Evolutionary conservation across 2,797 vertebrate genomes (phyloP), one percentile per base, ranked within the genome.

Genomic region (Mormyrops boulengeri): DNA sequence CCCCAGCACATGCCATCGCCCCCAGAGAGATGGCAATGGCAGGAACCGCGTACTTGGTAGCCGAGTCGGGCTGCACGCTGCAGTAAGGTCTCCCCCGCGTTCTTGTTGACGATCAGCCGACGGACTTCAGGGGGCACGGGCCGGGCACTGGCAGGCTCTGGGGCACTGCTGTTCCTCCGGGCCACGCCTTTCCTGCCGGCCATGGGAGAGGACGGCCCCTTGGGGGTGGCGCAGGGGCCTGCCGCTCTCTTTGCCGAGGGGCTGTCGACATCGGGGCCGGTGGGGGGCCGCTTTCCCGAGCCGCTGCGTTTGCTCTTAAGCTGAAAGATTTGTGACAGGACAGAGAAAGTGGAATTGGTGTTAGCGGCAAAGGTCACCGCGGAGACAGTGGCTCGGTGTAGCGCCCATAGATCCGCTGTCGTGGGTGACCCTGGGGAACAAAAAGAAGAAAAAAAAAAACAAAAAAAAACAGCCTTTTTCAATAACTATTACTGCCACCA

Each of bases 101-200:
- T 99, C 93, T 99, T 99, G 95, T 99, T 99, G 88, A 99, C 99
- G 0, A 99, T 99, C 92, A 99, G 95, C 73, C 98, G 95, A 9
- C 99, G 97, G 11, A 98, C 98, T 91, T 99, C 98, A 0, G 98
- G 97, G 60, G 98, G 98, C 90, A 98, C 89, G 0, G 95, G 96
- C 73, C 95, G 96, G 89, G 95, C 93, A 0, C 92, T 50, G 0
- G 97, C 95, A 53, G 96, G 94, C 89, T 97, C 96, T 0, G 93
- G 91, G 17, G 91, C 91, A 88, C 88, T 94, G 94, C 89, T 95
- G 95, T 11, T n/a, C 80, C 2, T 95, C 90, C 94, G 96, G 88
- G 91, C 91, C 89, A 90, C 91, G 94, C 89, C 95, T 94, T 94
- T 98, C 92, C 94, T 97, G 88, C 88, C 92, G 55, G 94, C 26